Base-by-base conservation (phyloP, 2,113 vertebrate species). In the Nyctereutes procyonoides region DNA sequence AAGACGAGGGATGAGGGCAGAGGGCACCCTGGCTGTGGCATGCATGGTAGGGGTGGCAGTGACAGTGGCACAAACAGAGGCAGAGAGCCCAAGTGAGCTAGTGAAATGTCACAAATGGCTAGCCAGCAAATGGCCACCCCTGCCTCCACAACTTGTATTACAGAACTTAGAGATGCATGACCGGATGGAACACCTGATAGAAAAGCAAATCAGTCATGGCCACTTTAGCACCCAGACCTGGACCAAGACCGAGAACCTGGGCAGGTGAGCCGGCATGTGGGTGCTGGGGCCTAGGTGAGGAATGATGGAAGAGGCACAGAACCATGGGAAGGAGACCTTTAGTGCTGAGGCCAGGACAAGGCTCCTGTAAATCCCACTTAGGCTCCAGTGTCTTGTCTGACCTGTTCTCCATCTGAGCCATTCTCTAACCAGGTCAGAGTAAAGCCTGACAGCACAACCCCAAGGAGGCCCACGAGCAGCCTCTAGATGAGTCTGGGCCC, bases 111-210 rank as follows among this genome's bases (percentile, higher is more conserved):
- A 24, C 43, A 1, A 0, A 24, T 0, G 43, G n/a, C n/a, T 20
- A 63, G 20, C 30, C 22, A 16, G 83, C 32, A 43, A 11, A 51
- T 8, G 67, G 19, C 86, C 2, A 1, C 0, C 9, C 7, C 84
- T 86, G 30, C 96, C 28, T 35, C 55, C 3, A 0, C 1, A 2
- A 3, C 4, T 80, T 62, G 76, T 82, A 8, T 80, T 93, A 56
- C 97, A 99, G 99, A 99, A 99, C 98, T 98, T 99, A 95, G 99
- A 99, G 97, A 99, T 99, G 99, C 99, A 99, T 0, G 99, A 99
- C 93, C 99, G 99, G 96, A 99, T 99, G 96, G 99, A 99, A 65
- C 99, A 99, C 97, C 98, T 99, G 95, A 99, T 99, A 1, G 99
- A 99, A 89, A 98, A 98, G 19, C 99, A 99, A 53, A 55, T 99